These are phyloP conservation scores for Scyliorhinus canicula DNA, from an alignment of 2,797 vertebrate genomes.

Conservation along the genomic window DNA sequence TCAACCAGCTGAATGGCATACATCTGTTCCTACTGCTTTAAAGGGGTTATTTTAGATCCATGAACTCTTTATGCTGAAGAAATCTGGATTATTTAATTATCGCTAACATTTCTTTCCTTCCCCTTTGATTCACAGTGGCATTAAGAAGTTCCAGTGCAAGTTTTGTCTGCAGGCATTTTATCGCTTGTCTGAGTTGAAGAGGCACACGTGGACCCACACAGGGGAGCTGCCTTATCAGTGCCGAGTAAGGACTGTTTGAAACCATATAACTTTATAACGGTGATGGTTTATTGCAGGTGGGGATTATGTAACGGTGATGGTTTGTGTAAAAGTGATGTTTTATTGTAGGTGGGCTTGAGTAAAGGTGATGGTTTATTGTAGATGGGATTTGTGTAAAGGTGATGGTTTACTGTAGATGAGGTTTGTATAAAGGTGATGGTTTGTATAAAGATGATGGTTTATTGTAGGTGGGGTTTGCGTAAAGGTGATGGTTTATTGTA, in stretches of 20 bases:
- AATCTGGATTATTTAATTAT: slow-evolving; percentile 24
- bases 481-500: too few species aligned
- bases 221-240: slow-evolving; percentile 46
- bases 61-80: neutral
- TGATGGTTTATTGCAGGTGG: neutral
- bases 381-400: too few species aligned
- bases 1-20: neutral
- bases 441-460: too few species aligned
- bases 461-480: too few species aligned
- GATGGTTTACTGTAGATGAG: too few species aligned
- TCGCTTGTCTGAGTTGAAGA: slow-evolving; percentile 44
- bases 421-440: too few species aligned
- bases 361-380: too few species aligned
- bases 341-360: too few species aligned
- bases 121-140: slow-evolving; percentile 37
- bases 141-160: slow-evolving; percentile 46
- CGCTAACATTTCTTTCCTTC: slow-evolving; percentile 39
- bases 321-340: too few species aligned
- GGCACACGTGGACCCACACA: slow-evolving; percentile 46
- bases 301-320: neutral
- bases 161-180: slow-evolving; percentile 45
- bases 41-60: neutral
- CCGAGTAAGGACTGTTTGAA: slow-evolving; percentile 39
- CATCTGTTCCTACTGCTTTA: neutral
- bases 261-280: neutral